Evolutionary conservation across 2,888 invertebrate species (phyloP), one percentile per base, ranked within the genome.

Genomic region (Pocota personata): DNA sequence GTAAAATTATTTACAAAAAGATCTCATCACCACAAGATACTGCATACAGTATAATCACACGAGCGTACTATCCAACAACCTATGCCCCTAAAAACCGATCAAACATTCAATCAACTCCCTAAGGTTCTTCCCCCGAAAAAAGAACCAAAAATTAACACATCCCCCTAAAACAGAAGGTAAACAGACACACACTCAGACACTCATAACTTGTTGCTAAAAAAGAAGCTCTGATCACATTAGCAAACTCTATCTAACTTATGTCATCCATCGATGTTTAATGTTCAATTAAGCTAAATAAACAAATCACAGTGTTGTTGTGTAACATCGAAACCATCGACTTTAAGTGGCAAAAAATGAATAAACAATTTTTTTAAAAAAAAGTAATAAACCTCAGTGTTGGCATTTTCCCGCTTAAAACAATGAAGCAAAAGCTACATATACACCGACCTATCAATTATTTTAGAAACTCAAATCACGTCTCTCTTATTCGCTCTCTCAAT

Each of bases 211-310:
- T 48, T 12, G 21, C 19, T n/a, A 8, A 72, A 48, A 14, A 24
- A 12, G 10, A 48, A 21, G 12, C 19, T 40, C 48, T 77, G 71
- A 83, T 57, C 60, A 37, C 24, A 78, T 64, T 78, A 78, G 57
- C 83, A 78, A 76, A 64, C 46, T 60, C 55, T 55, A 62, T 43
- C 67, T 50, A 78, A 78, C 50, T 73, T 55, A 62, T 77, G 77
- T 66, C 72, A 72, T 67, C 67, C 21, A 60, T 67, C 16, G 52
- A 46, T 72, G 57, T 79, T 72, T 72, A 50, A 58, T 60, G 37
- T 80, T 73, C 72, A 80, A 66, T 73, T 66, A 73, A 66, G 58
- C 50, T 43, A 48, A 73, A 52, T 60, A 50, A 50, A 48, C 43
- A 48, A 58, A 58, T 21, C 48, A 66, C 43, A 50, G 14, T 67